Evolutionary conservation across 2,888 invertebrate genomes (phyloP).

Genomic region (Machimus atricapillus): DNA sequence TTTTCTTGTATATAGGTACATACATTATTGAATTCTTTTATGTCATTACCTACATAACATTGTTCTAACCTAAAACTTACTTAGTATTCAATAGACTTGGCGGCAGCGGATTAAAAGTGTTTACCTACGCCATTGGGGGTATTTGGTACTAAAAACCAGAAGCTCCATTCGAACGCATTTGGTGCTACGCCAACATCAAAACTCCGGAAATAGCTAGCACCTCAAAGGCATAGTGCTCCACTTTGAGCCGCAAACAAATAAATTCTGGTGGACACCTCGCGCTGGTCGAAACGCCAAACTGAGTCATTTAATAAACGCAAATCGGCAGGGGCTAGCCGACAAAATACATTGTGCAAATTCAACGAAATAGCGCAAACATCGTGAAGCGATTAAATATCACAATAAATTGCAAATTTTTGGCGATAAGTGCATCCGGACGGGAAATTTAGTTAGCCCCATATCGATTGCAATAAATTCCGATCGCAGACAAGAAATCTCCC

Average conservation of each 20-base stretch:
- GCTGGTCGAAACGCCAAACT: background rate
- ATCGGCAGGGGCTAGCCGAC: background rate
- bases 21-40: too few relatives aligned
- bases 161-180: background rate
- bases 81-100: background rate
- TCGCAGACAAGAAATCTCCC: background rate
- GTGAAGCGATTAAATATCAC: background rate
- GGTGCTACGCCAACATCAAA: background rate
- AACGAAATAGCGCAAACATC: background rate
- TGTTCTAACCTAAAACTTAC: too few relatives aligned
- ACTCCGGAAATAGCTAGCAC: background rate
- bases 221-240: background rate
- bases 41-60: too few relatives aligned
- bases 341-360: background rate
- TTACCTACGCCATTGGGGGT: background rate
- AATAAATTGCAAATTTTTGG: constrained; percentile 2
- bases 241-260: background rate
- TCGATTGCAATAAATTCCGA: constrained; percentile 4
- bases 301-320: background rate
- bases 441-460: constrained; percentile 12
- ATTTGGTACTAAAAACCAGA: background rate
- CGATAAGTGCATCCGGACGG: constrained; percentile 9
- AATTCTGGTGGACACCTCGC: background rate
- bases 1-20: too few relatives aligned
- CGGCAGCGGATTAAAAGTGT: background rate